Evolutionary conservation across 2,888 invertebrate species (phyloP), one percentile per base, ranked within the genome.

Genomic region (Odontothrips loti): DNA sequence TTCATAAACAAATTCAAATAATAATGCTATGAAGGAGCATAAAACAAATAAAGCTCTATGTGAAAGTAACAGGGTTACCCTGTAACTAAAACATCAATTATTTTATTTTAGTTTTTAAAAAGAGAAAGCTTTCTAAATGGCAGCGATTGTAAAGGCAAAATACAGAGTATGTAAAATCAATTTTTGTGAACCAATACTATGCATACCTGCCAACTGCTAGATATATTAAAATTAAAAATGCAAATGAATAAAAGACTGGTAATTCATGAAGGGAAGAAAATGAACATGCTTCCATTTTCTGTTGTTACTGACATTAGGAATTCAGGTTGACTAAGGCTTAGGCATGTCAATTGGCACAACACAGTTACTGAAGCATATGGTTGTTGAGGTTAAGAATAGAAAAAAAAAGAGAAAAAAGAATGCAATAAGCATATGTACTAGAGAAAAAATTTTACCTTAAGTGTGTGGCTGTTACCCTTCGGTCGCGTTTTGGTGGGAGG

Each of bases 381-480:
- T 51, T 79, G 34, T 82, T 47, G 79, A 82, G 47, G 47, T 43
- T 80, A 51, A 82, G 51, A 63, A 6, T 29, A 43, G 6, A 79
- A 63, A 79, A 79, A n/a, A 34, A 75, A 81, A 83, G 23, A 81
- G n/a, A 82, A 29, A 34, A n/a, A 43, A 82, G 79, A 17, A 81
- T 43, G 34, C 51, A 29, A 29, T 9, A 17, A 43, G 34, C 34
- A 43, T 43, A 43, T 43, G 34, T 6, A 17, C 23, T 68, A 34
- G n/a, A 79, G n/a, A 23, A 79, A 51, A 51, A 82, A 47, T 81
- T 82, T 84, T 87, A 90, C 90, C 87, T 93, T 93, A 83, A 93
- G 86, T 48, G 92, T 93, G 86, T 92, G 92, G 84, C 92, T 92
- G 83, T 90, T 90, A 81, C 92, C 92, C 87, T 92, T 92, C 80